Percentiles rank a stretch among this genome's conserved stretches.
These are phyloP conservation scores for Platerodrilus igneus DNA, from an alignment of 2,888 invertebrate species.

Conservation along the genomic window DNA sequence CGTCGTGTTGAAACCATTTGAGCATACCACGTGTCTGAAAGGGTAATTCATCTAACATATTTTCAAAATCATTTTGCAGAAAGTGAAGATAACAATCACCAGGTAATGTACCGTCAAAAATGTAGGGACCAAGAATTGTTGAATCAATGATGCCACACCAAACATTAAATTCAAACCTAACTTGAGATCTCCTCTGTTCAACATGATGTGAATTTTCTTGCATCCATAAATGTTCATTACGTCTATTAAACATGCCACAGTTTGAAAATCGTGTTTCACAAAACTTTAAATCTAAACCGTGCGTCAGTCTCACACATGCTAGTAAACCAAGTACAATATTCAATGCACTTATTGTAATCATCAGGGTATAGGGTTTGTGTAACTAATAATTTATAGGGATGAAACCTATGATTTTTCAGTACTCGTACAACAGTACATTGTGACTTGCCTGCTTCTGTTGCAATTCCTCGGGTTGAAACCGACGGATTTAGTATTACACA, in stretches of 20 bases:
- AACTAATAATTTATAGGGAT: too few species aligned
- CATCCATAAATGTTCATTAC: conserved; percentile 10
- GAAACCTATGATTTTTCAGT: conserved; percentile 9
- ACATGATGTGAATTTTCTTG: conserved; percentile 3
- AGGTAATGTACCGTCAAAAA: conserved; percentile 6
- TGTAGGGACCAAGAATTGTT: conserved; percentile 10
- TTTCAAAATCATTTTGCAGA: conserved; percentile 8
- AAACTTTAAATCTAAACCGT: too few species aligned
- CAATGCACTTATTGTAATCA: conserved; percentile 7
- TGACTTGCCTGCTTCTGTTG: neutral
- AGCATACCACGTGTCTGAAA: conserved; percentile 7
- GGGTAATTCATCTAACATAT: conserved; percentile 3
- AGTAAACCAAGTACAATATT: conserved; percentile 10
- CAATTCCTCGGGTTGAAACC: conserved; percentile 1
- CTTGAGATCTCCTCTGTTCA: conserved; percentile 3
- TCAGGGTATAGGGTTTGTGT: conserved; percentile 9
- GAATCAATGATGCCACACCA: conserved; percentile 7
- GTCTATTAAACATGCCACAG: conserved; percentile 10
- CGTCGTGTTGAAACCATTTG: conserved; percentile 9
- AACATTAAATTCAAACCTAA: conserved; percentile 3
- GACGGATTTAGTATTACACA: too few species aligned
- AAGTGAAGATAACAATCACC: conserved; percentile 5
- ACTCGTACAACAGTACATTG: conserved; percentile 8
- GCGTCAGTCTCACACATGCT: conserved; percentile 8
- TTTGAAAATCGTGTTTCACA: too few species aligned